phyloP scores from a whole-genome alignment of 1,140 invertebrate genomes.

The Rhynchophorus ferrugineus region DNA sequence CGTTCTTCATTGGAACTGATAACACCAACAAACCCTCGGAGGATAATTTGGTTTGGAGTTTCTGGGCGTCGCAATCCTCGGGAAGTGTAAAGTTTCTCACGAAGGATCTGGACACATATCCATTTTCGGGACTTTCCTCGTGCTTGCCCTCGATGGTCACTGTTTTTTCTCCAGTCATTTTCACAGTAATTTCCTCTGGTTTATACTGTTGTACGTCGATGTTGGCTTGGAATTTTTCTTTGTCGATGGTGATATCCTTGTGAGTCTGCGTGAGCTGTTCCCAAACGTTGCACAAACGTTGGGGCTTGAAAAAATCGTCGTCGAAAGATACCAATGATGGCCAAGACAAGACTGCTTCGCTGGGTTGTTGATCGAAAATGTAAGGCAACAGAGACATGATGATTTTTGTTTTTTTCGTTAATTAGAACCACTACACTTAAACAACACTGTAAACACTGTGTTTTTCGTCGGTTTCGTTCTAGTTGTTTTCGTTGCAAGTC shows the following conservation, averaged over 20 bases:
- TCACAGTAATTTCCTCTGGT: background rate
- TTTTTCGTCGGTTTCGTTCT: no score
- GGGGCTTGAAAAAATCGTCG: background rate
- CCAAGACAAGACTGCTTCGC: background rate
- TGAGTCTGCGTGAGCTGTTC: background rate
- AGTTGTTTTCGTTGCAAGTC: no score
- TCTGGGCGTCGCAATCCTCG: slow-evolving; percentile 54
- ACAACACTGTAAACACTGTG: no score
- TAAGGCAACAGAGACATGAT: background rate
- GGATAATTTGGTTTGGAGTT: slow-evolving; percentile 58
- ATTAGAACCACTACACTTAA: no score
- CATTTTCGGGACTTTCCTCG: background rate
- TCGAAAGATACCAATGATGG: background rate
- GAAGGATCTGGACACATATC: background rate
- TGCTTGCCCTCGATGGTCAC: background rate
- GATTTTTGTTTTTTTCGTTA: no score
- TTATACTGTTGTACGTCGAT: background rate
- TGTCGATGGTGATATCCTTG: background rate
- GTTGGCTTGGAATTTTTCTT: background rate
- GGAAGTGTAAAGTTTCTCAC: slow-evolving; percentile 52
- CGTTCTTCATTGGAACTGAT: slow-evolving; percentile 44
- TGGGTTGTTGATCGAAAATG: background rate
- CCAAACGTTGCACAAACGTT: background rate
- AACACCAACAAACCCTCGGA: slow-evolving; percentile 67
- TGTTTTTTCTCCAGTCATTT: background rate